Evolutionary conservation across 1,140 invertebrate genomes (phyloP).

Genomic region (Ceratina australensis): DNA sequence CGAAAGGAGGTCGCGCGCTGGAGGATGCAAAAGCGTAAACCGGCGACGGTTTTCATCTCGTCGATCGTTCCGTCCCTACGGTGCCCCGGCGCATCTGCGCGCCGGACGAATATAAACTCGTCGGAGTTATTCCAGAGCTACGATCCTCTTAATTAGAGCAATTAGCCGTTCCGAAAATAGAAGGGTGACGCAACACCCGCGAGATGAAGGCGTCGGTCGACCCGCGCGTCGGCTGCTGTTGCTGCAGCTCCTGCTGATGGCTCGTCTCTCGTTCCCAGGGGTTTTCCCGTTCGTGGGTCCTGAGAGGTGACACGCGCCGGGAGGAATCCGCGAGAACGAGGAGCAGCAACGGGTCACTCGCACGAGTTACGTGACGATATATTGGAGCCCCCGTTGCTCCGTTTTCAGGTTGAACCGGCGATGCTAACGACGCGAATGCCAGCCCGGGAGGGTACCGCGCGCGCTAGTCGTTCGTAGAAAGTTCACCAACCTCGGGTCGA

Average conservation of each 20-base stretch:
- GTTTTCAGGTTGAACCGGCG: slow-evolving; percentile 19
- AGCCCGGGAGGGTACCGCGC: neutral
- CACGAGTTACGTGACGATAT: slow-evolving; percentile 26
- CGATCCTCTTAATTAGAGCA: slow-evolving; percentile 77
- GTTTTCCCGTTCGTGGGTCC: neutral
- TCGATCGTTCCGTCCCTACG: neutral
- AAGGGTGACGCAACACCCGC: slow-evolving; percentile 54
- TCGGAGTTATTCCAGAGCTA: slow-evolving; percentile 71
- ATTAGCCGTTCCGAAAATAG: slow-evolving; percentile 74
- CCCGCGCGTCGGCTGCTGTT: neutral
- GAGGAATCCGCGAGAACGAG: neutral
- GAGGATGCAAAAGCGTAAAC: neutral
- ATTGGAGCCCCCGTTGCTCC: neutral
- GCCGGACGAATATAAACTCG: slow-evolving; percentile 71
- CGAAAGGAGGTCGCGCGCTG: slow-evolving; percentile 25
- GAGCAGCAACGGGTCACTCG: slow-evolving; percentile 15
- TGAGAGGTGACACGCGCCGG: neutral
- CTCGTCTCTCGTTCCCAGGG: neutral
- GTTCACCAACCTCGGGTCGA: slow-evolving; percentile 39
- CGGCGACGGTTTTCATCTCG: neutral
- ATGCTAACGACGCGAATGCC: slow-evolving; percentile 7
- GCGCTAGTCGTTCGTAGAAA: slow-evolving; percentile 34
- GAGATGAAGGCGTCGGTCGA: slow-evolving; percentile 18
- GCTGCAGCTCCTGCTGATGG: too few relatives aligned
- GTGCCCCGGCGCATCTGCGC: slow-evolving; percentile 18